Evolutionary conservation across 2,113 vertebrate genomes (phyloP), one percentile per base, ranked within the genome.

Genomic region (Nothoprocta perdicaria): DNA sequence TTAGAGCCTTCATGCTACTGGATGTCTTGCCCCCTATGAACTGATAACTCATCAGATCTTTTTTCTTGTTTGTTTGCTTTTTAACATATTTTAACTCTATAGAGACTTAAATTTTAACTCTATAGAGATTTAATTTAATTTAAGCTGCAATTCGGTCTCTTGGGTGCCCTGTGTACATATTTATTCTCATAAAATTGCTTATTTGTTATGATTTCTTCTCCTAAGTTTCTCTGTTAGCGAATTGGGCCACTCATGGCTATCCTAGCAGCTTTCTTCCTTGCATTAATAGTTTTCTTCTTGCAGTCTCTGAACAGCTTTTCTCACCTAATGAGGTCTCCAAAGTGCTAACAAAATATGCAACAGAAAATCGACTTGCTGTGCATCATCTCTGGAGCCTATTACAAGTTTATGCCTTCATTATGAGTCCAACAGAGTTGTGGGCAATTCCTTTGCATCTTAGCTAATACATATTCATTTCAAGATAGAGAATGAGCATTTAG

Each of bases 241-340:
- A 41, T 48, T 12, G 1, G 13, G 40, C 27, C 2, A 29, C 33
- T 79, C 24, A 29, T 57, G 50, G 52, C 57, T 83, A 67, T 80
- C 31, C 48, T 4, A 94, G 50, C 41, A 87, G 27, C 63, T 89
- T 62, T 73, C 48, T 74, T 31, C 24, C 55, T 85, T 85, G 52
- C 68, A 52, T 78, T 89, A 77, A 63, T 77, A 61, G 50, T 85
- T 76, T 83, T 74, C 61, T 87, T 14, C 63, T 84, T 87, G 78
- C 38, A 66, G 29, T 76, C n/a, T 86, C 12, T 72, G 88, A 87
- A 91, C 80, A 88, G 80, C 33, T 91, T 91, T 89, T 95, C 63
- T 87, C 41, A 80, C 60, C 63, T 93, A 94, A 87, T 92, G 82
- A 95, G 68, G 46, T 87, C 82, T 92, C 73, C 52, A 80, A 94